Evolutionary conservation across 2,113 vertebrate species (phyloP), one percentile per base, ranked within the genome.

Genomic region (Coreoperca whiteheadi): DNA sequence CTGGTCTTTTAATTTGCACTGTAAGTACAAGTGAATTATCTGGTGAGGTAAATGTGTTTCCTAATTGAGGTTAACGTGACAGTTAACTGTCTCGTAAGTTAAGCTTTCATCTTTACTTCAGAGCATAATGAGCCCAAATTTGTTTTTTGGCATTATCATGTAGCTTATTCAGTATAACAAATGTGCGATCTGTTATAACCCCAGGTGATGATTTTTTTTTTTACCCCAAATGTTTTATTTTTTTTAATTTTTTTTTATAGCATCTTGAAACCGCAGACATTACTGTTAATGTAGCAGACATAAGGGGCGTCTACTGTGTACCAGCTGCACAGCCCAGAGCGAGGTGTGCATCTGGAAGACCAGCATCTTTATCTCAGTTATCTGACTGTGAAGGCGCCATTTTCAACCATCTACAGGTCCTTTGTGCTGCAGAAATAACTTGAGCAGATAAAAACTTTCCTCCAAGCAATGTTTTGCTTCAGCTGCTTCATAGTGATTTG

Each of bases 401-500:
- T 77, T 53, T 60, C 7, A 59, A 4, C n/a, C 57, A 51, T 90
- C 63, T 66, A 63, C 14, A 2, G 57, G 54, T 70, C 50, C 68
- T 84, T 85, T 85, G n/a, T 74, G 20, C 67, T 11, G 48, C 64
- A 46, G 23, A 77, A 82, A 70, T 34, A 84, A 82, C 68, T 60
- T 15, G 0, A 28, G 51, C 8, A 51, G 77, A 85, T 77, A 81
- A 74, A 67, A 84, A 32, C 37, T 51, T 41, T 56, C 72, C 88
- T 89, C 54, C 10, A 1, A 83, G 91, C 84, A 56, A 48, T 74
- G 79, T 77, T 84, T 74, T n/a, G 10, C 37, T 75, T 73, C 12
- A 2, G 54, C 37, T 9, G 32, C 68, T 82, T 74, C 4, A 2
- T 7, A 28, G 37, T 4, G 12, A 85, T 91, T 86, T 88, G 79